Percentiles rank a stretch among this genome's conserved stretches.
Conservation (phyloP, 2,113 vertebrate genomes). For the Cygnus atratus region DNA sequence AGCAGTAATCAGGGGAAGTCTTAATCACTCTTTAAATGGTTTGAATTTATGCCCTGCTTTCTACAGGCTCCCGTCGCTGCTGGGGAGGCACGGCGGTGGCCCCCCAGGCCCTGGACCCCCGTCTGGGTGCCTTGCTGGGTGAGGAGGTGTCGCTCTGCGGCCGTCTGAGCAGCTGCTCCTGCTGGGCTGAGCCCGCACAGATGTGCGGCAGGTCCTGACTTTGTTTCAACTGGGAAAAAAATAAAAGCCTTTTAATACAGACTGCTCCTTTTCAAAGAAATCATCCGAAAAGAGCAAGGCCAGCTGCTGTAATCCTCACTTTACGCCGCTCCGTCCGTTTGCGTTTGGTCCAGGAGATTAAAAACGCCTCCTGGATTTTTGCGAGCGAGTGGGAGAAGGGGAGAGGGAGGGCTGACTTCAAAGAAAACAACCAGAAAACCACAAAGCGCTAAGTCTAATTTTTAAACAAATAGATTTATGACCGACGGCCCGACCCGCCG, state of each 20-base stretch:
- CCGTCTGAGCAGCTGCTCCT: neutral
- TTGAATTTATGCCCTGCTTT: constrained; percentile 59
- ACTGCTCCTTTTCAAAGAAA: neutral
- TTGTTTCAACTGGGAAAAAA: neutral
- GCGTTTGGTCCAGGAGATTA: neutral
- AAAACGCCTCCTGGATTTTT: neutral
- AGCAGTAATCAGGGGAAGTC: constrained; percentile 62
- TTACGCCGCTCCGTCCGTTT: neutral
- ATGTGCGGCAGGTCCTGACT: neutral
- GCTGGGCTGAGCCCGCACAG: neutral
- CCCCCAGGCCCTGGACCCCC: neutral
- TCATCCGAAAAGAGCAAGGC: neutral
- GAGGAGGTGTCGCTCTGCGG: neutral
- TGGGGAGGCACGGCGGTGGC: neutral
- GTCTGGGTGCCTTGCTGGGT: neutral
- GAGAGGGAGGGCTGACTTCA: neutral
- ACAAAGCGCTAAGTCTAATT: neutral
- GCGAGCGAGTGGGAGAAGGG: neutral
- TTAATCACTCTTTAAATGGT: constrained; percentile 65
- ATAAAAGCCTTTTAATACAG: neutral
- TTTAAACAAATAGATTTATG: neutral
- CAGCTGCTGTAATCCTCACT: neutral
- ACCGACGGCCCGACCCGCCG: neutral
- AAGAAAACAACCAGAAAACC: neutral
- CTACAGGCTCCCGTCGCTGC: neutral